These are phyloP conservation scores for Aphelinus certus DNA, from an alignment of 1,140 invertebrate species.

Conservation along the genomic window DNA sequence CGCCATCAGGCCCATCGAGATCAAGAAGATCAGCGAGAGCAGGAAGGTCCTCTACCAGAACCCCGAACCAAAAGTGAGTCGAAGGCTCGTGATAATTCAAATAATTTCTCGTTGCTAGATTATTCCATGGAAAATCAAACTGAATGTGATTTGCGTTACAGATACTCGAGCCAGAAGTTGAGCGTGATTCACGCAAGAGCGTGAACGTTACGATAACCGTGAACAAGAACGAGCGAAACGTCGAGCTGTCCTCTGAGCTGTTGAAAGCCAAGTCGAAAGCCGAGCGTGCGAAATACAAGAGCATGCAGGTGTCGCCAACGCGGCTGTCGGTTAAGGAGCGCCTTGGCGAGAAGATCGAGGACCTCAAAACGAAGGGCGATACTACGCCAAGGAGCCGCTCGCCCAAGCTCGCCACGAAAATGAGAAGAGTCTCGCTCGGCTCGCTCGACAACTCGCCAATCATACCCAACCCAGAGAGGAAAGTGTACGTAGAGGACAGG, in stretches of 20 bases:
- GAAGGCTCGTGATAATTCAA: neutral
- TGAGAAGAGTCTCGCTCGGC: slow-evolving; percentile 63
- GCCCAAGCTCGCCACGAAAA: slow-evolving; percentile 56
- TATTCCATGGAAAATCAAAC: slow-evolving; percentile 45
- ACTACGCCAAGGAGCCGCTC: slow-evolving; percentile 61
- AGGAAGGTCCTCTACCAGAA: slow-evolving; percentile 63
- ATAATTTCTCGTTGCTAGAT: neutral
- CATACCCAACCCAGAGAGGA: slow-evolving; percentile 63
- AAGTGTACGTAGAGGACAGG: slow-evolving; percentile 69
- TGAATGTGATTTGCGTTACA: slow-evolving; percentile 49
- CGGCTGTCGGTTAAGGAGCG: slow-evolving; percentile 78
- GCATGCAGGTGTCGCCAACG: slow-evolving; percentile 59
- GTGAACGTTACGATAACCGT: slow-evolving; percentile 62
- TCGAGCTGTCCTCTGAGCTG: slow-evolving; percentile 57
- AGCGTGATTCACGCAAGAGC: slow-evolving; percentile 53
- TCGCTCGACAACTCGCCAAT: slow-evolving; percentile 60
- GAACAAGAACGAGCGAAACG: slow-evolving; percentile 60
- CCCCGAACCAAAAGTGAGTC: slow-evolving; percentile 58
- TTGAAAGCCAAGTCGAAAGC: slow-evolving; percentile 59
- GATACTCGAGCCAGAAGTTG: slow-evolving; percentile 41
- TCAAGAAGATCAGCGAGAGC: slow-evolving; percentile 76
- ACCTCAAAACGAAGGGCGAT: slow-evolving; percentile 57
- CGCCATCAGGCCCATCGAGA: slow-evolving; percentile 79
- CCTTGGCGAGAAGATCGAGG: slow-evolving; percentile 76
- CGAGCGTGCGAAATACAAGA: slow-evolving; percentile 72